Evolutionary conservation across 2,888 invertebrate species (phyloP).

Genomic region (Cataglyphis altisquamis): DNA sequence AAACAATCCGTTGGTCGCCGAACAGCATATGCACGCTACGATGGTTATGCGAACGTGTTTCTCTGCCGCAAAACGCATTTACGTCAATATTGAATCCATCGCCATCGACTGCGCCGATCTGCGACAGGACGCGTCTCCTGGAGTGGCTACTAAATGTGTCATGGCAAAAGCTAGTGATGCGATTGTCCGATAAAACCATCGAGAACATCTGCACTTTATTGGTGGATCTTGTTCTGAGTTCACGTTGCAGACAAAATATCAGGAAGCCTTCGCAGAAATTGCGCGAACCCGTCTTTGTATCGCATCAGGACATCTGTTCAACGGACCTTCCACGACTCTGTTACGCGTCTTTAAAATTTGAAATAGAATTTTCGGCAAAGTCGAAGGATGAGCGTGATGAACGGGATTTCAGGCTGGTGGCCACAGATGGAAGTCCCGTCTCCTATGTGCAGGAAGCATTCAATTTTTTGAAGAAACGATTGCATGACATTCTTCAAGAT

Average conservation of each 20-base stretch:
- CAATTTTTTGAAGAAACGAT: slow-evolving; percentile 61
- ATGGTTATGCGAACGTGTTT: slow-evolving; percentile 81
- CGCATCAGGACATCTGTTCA: background rate
- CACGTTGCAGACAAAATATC: slow-evolving; percentile 9
- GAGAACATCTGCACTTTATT: slow-evolving; percentile 70
- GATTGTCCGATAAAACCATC: slow-evolving; percentile 73
- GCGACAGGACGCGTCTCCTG: slow-evolving; percentile 77
- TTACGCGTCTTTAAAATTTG: slow-evolving; percentile 15
- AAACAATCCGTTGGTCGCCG: slow-evolving; percentile 83
- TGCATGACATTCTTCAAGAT: slow-evolving; percentile 63
- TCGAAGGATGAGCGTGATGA: background rate
- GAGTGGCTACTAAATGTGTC: slow-evolving; percentile 79
- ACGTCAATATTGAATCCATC: slow-evolving; percentile 66
- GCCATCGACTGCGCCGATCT: slow-evolving; percentile 65
- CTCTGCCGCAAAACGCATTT: slow-evolving; percentile 77
- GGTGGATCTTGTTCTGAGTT: slow-evolving; percentile 9
- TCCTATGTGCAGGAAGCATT: slow-evolving; percentile 64
- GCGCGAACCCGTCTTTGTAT: background rate
- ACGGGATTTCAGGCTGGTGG: background rate
- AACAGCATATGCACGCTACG: slow-evolving; percentile 84
- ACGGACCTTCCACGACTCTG: slow-evolving; percentile 25
- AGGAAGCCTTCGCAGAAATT: background rate
- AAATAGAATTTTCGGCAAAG: background rate
- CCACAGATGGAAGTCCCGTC: background rate
- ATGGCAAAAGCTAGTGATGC: slow-evolving; percentile 63